phyloP scores from a whole-genome alignment of 2,113 vertebrate species.

The Lepidothrix coronata region DNA sequence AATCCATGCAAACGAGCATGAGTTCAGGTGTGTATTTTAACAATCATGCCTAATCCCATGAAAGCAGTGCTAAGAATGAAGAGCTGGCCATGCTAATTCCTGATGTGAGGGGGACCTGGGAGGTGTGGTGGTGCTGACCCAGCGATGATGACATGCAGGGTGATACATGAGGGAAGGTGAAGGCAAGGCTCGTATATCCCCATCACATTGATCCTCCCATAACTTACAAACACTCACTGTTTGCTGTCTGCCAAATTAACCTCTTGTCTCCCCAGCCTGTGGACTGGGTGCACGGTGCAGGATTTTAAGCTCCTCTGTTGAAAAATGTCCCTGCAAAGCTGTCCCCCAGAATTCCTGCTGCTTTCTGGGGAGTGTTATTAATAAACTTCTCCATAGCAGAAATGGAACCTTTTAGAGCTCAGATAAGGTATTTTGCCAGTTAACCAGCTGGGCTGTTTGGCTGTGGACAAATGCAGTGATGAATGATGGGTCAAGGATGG shows the following conservation, averaged over 20 bases:
- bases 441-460: constrained; percentile 44
- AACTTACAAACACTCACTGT: background rate
- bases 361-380: constrained; percentile 8
- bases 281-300: background rate
- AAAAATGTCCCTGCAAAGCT: constrained; percentile 18
- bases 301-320: constrained; percentile 1
- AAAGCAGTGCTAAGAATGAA: background rate
- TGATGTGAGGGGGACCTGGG: background rate
- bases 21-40: background rate
- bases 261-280: background rate
- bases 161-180: background rate
- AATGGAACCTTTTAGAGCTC: constrained; percentile 25
- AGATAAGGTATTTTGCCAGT: constrained; percentile 20
- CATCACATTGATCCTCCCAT: background rate
- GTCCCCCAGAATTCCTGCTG: constrained; percentile 8
- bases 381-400: constrained; percentile 45
- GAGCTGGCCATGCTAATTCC: background rate
- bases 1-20: background rate
- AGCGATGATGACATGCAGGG: background rate
- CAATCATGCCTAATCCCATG: background rate
- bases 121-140: background rate
- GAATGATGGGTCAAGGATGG: constrained; percentile 66
- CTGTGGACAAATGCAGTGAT: constrained; percentile 63
- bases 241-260: constrained; percentile 35
- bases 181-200: background rate